A percentile compares a stretch with the other conserved stretches of the same genome.
These are phyloP conservation scores for Limnephilus rhombicus DNA, from an alignment of 2,888 invertebrate species.

Conservation along the genomic window DNA sequence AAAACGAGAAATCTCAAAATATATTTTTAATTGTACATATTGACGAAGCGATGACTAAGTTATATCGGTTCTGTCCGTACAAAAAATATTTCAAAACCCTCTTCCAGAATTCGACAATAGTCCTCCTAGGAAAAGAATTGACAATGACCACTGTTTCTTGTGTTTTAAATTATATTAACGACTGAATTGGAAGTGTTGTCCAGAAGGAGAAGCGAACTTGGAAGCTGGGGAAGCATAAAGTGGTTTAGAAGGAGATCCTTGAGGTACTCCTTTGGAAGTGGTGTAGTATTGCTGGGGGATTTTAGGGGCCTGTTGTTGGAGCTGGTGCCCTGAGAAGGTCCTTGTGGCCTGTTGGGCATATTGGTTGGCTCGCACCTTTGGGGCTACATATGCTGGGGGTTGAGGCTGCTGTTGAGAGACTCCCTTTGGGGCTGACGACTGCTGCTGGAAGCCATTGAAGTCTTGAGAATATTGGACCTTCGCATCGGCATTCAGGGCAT, in stretches of 20 bases:
- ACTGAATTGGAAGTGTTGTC: slow-evolving; percentile 29
- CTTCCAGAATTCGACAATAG: not conserved
- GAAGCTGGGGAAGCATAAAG: slow-evolving; percentile 24
- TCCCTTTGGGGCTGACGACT: not conserved
- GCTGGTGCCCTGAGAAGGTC: not conserved
- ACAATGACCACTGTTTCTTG: not conserved
- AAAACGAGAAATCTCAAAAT: not conserved
- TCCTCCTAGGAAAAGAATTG: not conserved
- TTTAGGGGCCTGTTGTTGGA: not conserved
- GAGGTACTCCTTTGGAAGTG: not conserved
- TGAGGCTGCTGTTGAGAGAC: slow-evolving; percentile 29
- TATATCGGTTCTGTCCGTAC: slow-evolving; percentile 4
- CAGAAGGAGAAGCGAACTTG: slow-evolving; percentile 26
- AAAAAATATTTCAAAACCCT: not conserved
- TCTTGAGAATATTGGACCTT: slow-evolving; percentile 42
- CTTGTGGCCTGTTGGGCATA: not conserved
- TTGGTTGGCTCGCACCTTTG: slow-evolving; percentile 18
- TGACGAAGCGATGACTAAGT: not conserved
- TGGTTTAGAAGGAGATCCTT: slow-evolving; percentile 13
- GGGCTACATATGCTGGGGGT: slow-evolving; percentile 43
- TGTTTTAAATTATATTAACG: not conserved
- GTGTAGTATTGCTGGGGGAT: not conserved
- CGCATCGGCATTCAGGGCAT: slow-evolving; percentile 26
- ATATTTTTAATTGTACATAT: not conserved
- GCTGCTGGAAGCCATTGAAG: not conserved